These are phyloP conservation scores for Cydia pomonella DNA, from an alignment of 1,140 invertebrate species.

Conservation along the genomic window DNA sequence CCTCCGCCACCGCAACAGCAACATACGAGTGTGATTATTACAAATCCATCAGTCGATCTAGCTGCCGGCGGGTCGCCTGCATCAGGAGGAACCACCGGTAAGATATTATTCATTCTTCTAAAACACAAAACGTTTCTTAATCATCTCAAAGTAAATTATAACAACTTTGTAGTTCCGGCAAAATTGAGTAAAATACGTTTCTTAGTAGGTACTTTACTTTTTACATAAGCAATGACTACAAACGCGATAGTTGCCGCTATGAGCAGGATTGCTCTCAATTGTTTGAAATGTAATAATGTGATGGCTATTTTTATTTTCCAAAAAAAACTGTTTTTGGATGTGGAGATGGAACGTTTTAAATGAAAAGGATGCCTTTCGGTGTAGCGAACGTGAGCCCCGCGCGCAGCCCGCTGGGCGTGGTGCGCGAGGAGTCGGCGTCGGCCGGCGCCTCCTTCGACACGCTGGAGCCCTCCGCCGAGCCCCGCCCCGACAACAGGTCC, in stretches of 20 bases:
- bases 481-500: conserved; percentile 64
- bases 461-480: conserved; percentile 64
- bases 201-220: too few species aligned
- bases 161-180: too few species aligned
- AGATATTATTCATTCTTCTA: conserved; percentile 16
- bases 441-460: conserved; percentile 75
- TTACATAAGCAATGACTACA: too few species aligned
- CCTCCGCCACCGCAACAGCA: conserved; percentile 51
- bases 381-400: conserved; percentile 71
- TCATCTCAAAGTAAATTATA: too few species aligned
- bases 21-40: conserved; percentile 84
- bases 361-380: background rate
- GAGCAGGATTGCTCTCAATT: too few species aligned
- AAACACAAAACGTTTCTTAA: too few species aligned
- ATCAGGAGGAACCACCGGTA: conserved; percentile 70
- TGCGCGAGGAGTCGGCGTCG: conserved; percentile 75
- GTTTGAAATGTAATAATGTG: too few species aligned
- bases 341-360: background rate
- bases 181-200: too few species aligned
- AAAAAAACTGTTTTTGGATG: too few species aligned
- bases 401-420: conserved; percentile 71
- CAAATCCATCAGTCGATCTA: conserved; percentile 84
- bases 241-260: too few species aligned
- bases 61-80: conserved; percentile 69
- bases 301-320: too few species aligned